A percentile compares a stretch with the other conserved stretches of the same genome.
phyloP scores from a whole-genome alignment of 2,797 vertebrate genomes.

The Acrossocheilus wenchowensis region DNA sequence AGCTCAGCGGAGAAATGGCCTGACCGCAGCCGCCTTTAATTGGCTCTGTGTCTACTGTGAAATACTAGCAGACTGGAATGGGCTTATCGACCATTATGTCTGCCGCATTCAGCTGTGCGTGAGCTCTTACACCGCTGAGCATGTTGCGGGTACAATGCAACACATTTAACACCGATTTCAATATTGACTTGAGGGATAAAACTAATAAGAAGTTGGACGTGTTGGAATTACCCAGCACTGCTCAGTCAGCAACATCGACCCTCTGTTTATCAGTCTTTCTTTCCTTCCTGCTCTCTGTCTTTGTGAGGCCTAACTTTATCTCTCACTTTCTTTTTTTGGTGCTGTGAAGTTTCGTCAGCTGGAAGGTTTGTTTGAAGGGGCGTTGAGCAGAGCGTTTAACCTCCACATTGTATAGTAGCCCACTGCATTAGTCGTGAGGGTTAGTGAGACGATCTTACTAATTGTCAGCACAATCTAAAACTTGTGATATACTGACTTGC shows the following conservation, averaged over 20 bases:
- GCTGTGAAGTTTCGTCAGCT: conserved; percentile 25
- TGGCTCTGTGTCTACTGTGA: conserved; percentile 48
- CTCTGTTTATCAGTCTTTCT: conserved; percentile 16
- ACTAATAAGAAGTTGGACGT: conserved; percentile 60
- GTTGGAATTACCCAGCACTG: conserved; percentile 48
- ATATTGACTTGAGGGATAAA: conserved; percentile 58
- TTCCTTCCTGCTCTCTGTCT: background rate
- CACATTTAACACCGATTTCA: conserved; percentile 55
- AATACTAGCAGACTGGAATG: conserved; percentile 48
- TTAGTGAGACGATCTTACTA: background rate
- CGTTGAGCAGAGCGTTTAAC: background rate
- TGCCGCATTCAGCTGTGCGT: conserved; percentile 19
- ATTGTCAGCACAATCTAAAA: background rate
- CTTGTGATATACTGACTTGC: background rate
- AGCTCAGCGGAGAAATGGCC: conserved; percentile 9
- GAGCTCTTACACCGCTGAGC: conserved; percentile 23
- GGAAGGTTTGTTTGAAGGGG: conserved; percentile 13
- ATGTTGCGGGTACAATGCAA: conserved; percentile 35
- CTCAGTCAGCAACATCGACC: conserved; percentile 58
- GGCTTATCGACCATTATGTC: conserved; percentile 51
- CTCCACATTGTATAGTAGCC: background rate
- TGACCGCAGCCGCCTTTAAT: conserved; percentile 27
- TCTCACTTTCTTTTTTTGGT: background rate
- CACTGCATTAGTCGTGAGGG: conserved; percentile 10
- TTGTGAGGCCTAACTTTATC: background rate